Evolutionary conservation across 2,113 vertebrate species (phyloP).

Genomic region (Arothron firmamentum): DNA sequence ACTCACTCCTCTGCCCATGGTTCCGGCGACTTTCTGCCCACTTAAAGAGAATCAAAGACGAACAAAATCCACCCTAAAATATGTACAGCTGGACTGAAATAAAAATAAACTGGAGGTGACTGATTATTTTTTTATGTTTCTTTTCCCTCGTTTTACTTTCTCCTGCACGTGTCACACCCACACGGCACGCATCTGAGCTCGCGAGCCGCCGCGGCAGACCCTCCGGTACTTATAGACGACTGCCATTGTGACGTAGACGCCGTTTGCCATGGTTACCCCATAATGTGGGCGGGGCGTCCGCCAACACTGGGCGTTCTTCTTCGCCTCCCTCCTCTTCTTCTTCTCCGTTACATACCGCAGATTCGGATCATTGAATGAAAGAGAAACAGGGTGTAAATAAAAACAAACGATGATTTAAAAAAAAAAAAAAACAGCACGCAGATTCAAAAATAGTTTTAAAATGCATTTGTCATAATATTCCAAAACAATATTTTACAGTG

Average conservation of each 20-base stretch:
- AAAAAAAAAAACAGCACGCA: background rate
- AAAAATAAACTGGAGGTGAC: constrained; percentile 35
- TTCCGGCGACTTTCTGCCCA: constrained; percentile 43
- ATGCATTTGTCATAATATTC: background rate
- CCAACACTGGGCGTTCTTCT: constrained; percentile 32
- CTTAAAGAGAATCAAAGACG: constrained; percentile 34
- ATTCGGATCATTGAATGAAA: background rate
- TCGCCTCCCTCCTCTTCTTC: background rate
- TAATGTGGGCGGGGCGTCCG: constrained; percentile 62
- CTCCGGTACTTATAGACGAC: constrained; percentile 69
- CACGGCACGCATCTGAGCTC: constrained; percentile 60
- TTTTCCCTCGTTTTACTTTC: constrained; percentile 1
- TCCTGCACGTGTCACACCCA: constrained; percentile 64
- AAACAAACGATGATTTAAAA: background rate
- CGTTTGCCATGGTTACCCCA: constrained; percentile 76
- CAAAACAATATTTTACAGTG: background rate
- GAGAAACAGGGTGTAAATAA: background rate
- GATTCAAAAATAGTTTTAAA: background rate
- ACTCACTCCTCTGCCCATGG: constrained; percentile 81
- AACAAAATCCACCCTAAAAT: constrained; percentile 53
- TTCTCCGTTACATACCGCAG: background rate
- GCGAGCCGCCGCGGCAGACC: constrained; percentile 36
- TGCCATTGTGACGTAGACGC: constrained; percentile 72
- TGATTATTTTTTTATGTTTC: constrained; percentile 1
- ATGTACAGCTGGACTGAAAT: constrained; percentile 30